Conservation (phyloP, 2,888 invertebrate species). For the Dynastes hyllus region DNA sequence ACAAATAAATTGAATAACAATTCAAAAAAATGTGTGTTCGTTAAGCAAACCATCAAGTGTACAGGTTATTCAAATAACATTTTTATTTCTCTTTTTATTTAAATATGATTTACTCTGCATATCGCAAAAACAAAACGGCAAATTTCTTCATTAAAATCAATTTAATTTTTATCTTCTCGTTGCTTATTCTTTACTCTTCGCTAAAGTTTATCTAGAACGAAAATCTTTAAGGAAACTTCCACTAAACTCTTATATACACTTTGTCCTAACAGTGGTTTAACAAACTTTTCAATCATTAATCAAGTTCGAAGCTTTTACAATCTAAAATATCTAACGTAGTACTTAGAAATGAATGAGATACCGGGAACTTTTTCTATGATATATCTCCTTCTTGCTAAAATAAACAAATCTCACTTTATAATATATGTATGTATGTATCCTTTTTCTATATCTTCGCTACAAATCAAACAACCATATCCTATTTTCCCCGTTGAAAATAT, state of each 20-base stretch:
- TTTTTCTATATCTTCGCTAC: too few species aligned
- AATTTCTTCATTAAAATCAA: background rate
- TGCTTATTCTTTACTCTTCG: background rate
- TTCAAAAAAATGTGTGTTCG: too few species aligned
- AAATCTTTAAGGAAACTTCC: slow-evolving; percentile 20
- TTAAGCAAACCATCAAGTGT: too few species aligned
- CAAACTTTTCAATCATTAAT: slow-evolving; percentile 35
- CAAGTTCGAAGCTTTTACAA: slow-evolving; percentile 6
- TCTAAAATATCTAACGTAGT: background rate
- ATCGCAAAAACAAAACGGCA: background rate
- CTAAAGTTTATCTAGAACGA: slow-evolving; percentile 28
- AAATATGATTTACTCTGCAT: background rate
- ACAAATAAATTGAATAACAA: too few species aligned
- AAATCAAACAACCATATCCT: too few species aligned
- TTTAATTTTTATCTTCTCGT: slow-evolving; percentile 16
- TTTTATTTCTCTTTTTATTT: background rate
- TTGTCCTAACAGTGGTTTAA: slow-evolving; percentile 2
- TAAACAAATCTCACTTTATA: too few species aligned
- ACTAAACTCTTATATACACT: slow-evolving; percentile 12
- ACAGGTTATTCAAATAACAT: too few species aligned
- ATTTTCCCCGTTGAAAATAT: too few species aligned
- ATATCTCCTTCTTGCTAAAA: too few species aligned
- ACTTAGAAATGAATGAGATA: background rate
- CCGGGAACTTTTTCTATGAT: too few species aligned
- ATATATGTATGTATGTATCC: too few species aligned